phyloP scores from a whole-genome alignment of 1,140 invertebrate species.

The Drosophila fuyamai region DNA sequence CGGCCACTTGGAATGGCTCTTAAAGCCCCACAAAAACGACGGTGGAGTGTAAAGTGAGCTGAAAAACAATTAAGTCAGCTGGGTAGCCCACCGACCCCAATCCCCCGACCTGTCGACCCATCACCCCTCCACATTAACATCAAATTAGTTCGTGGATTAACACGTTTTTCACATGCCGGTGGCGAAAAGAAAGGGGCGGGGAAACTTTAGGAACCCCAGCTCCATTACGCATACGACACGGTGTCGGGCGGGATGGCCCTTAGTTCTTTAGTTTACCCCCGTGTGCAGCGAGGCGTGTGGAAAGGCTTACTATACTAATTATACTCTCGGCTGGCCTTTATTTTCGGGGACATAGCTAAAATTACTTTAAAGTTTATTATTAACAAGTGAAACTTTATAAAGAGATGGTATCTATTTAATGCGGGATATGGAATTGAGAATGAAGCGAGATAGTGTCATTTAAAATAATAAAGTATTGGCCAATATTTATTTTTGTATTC shows the following conservation, averaged over 20 bases:
- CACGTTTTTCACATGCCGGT: slow-evolving; percentile 65
- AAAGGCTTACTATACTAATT: slow-evolving; percentile 67
- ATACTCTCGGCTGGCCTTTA: slow-evolving; percentile 44
- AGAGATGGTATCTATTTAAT: neutral
- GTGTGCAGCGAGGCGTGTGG: slow-evolving; percentile 49
- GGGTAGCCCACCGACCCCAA: slow-evolving; percentile 18
- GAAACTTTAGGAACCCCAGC: slow-evolving; percentile 15
- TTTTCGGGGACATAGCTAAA: slow-evolving; percentile 47
- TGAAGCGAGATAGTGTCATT: too few relatives aligned
- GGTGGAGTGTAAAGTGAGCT: slow-evolving; percentile 59
- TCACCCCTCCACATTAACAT: slow-evolving; percentile 59
- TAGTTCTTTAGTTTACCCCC: slow-evolving; percentile 32
- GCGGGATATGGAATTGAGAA: too few relatives aligned
- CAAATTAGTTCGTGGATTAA: slow-evolving; percentile 75
- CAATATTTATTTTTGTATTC: too few relatives aligned
- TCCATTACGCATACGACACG: slow-evolving; percentile 69
- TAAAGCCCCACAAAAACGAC: slow-evolving; percentile 64
- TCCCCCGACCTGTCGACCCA: slow-evolving; percentile 25
- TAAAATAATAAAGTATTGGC: too few relatives aligned
- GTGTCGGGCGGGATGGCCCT: slow-evolving; percentile 1
- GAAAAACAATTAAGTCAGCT: slow-evolving; percentile 69
- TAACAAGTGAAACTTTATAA: slow-evolving; percentile 42
- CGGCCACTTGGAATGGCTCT: slow-evolving; percentile 49
- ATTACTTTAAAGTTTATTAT: slow-evolving; percentile 55
- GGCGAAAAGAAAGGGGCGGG: neutral